Conservation (phyloP, 2,888 invertebrate species). For the Mimas tiliae region DNA sequence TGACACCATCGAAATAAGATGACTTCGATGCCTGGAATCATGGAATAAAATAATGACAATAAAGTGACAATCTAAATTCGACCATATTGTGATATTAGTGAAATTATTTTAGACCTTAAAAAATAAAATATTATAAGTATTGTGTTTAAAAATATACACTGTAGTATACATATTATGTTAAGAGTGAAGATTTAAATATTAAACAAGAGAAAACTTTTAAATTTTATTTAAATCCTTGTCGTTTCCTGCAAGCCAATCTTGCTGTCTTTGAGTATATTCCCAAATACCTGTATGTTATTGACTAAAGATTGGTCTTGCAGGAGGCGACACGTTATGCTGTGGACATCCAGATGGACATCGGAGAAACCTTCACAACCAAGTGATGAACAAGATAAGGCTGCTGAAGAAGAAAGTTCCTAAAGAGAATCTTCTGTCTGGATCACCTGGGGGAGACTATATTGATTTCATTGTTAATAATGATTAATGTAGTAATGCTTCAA, state of each 20-base stretch:
- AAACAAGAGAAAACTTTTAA: neutral
- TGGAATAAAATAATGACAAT: neutral
- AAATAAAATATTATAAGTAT: no score
- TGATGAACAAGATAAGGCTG: constrained; percentile 60
- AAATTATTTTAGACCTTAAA: neutral
- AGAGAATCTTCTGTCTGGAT: constrained; percentile 65
- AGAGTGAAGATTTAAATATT: neutral
- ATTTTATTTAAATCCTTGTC: constrained; percentile 40
- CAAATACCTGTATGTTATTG: constrained; percentile 20
- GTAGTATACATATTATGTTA: neutral
- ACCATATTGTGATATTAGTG: neutral
- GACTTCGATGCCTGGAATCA: no score
- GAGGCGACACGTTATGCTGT: constrained; percentile 70
- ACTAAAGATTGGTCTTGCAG: constrained; percentile 60
- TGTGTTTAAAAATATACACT: no score
- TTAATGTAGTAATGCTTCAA: constrained; percentile 37
- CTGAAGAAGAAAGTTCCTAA: constrained; percentile 62
- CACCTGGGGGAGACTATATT: constrained; percentile 66
- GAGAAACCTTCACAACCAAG: constrained; percentile 61
- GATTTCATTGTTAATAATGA: constrained; percentile 79
- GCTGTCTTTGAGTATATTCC: constrained; percentile 29
- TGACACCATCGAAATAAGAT: no score
- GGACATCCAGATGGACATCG: constrained; percentile 68
- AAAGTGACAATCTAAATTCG: neutral
- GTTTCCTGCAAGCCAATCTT: constrained; percentile 65